phyloP scores from a whole-genome alignment of 2,113 vertebrate genomes.

The Phodopus roborovskii region DNA sequence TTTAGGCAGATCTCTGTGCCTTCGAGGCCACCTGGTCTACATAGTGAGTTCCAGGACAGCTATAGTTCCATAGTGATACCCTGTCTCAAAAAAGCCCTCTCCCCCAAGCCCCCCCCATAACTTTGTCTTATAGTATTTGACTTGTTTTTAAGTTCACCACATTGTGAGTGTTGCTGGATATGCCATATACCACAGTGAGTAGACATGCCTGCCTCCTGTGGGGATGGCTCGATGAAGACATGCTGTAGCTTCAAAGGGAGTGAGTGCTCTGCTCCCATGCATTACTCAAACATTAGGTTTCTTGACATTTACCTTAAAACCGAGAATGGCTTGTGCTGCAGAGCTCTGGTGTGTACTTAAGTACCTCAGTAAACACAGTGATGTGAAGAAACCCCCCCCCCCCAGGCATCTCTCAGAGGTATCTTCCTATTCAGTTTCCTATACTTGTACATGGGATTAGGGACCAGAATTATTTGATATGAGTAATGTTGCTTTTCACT shows the following conservation, averaged over 20 bases:
- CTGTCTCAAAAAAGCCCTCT: background rate
- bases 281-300: slow-evolving; percentile 12
- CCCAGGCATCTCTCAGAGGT: background rate
- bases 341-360: slow-evolving; percentile 29
- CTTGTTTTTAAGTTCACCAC: slow-evolving; percentile 35
- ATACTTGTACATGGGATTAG: background rate
- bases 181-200: background rate
- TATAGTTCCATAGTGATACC: background rate
- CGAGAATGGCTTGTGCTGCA: background rate
- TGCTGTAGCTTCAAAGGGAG: background rate
- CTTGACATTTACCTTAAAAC: slow-evolving; percentile 55
- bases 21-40: background rate
- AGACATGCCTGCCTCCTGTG: background rate
- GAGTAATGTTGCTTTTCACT: slow-evolving; percentile 39
- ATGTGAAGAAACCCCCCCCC: background rate
- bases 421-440: slow-evolving; percentile 44
- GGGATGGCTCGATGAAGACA: background rate
- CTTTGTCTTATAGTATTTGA: slow-evolving; percentile 40
- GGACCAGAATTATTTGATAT: slow-evolving; percentile 31
- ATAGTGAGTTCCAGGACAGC: background rate
- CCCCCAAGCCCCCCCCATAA: background rate
- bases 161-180: background rate
- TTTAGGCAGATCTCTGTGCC: background rate
- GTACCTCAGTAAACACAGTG: slow-evolving; percentile 7
- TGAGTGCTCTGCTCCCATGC: background rate